These are phyloP conservation scores for Andrena fulva DNA, from an alignment of 2,888 invertebrate genomes.

Conservation along the genomic window DNA sequence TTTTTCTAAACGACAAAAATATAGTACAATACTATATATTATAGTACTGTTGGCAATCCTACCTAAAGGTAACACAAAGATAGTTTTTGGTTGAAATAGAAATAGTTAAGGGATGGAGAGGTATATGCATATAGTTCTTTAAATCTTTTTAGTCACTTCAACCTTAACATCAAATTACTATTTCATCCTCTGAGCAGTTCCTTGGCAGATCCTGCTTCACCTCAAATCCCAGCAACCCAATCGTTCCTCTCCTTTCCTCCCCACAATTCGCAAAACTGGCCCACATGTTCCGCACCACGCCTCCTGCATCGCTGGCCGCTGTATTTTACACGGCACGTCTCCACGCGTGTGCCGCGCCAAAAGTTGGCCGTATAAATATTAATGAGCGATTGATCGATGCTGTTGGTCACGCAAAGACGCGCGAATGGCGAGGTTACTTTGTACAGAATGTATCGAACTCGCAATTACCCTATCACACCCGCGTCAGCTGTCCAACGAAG, in stretches of 20 bases:
- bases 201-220: neutral
- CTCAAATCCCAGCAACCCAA: neutral
- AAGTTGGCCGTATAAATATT: slow-evolving; percentile 16
- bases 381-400: slow-evolving; percentile 23
- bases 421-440: slow-evolving; percentile 8
- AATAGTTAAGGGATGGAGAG: too few relatives aligned
- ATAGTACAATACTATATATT: too few relatives aligned
- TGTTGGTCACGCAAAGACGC: slow-evolving; percentile 7
- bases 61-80: too few relatives aligned
- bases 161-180: neutral
- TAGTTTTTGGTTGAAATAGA: too few relatives aligned
- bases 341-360: slow-evolving; percentile 7
- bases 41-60: too few relatives aligned
- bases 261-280: neutral
- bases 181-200: neutral
- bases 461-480: slow-evolving; percentile 41
- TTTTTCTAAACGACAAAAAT: too few relatives aligned
- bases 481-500: neutral
- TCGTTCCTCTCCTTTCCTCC: neutral
- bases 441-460: slow-evolving; percentile 21
- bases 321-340: neutral
- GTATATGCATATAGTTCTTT: too few relatives aligned
- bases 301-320: neutral
- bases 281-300: neutral
- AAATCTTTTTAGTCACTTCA: too few relatives aligned